Conservation (phyloP, 2,888 invertebrate species). For the Sarcophaga subvicina region DNA sequence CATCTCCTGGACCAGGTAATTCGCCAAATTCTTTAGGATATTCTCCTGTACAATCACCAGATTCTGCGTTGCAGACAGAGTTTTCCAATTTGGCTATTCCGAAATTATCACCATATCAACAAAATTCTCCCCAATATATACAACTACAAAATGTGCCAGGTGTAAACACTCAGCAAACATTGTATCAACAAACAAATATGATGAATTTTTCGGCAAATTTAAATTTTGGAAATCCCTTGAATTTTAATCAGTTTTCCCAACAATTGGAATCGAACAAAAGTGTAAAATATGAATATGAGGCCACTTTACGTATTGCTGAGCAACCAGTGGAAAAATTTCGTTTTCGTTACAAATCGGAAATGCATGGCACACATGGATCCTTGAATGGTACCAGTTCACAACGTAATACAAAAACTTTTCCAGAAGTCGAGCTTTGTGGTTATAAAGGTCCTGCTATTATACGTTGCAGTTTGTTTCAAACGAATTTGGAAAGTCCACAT, state of each 20-base stretch:
- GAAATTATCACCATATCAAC: constrained; percentile 68
- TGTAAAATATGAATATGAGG: constrained; percentile 72
- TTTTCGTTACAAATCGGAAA: constrained; percentile 93
- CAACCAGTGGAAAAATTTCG: constrained; percentile 91
- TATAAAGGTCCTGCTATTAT: constrained; percentile 85
- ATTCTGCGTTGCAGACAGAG: constrained; percentile 73
- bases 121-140: constrained; percentile 47
- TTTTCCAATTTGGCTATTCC: constrained; percentile 77
- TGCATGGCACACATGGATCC: constrained; percentile 93
- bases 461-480: constrained; percentile 88
- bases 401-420: constrained; percentile 86
- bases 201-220: constrained; percentile 53
- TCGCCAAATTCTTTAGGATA: constrained; percentile 66
- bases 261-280: not conserved
- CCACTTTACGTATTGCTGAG: constrained; percentile 86
- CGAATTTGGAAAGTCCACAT: constrained; percentile 83
- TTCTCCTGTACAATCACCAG: constrained; percentile 77
- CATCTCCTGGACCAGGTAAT: constrained; percentile 67
- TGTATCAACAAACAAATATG: constrained; percentile 25
- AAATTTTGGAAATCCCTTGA: constrained; percentile 47
- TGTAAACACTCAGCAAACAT: constrained; percentile 11
- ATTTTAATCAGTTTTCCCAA: constrained; percentile 38
- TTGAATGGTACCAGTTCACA: constrained; percentile 86
- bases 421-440: constrained; percentile 88
- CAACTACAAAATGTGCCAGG: constrained; percentile 56